These are phyloP conservation scores for Drosophila siamana DNA, from an alignment of 2,888 invertebrate species.

Conservation along the genomic window DNA sequence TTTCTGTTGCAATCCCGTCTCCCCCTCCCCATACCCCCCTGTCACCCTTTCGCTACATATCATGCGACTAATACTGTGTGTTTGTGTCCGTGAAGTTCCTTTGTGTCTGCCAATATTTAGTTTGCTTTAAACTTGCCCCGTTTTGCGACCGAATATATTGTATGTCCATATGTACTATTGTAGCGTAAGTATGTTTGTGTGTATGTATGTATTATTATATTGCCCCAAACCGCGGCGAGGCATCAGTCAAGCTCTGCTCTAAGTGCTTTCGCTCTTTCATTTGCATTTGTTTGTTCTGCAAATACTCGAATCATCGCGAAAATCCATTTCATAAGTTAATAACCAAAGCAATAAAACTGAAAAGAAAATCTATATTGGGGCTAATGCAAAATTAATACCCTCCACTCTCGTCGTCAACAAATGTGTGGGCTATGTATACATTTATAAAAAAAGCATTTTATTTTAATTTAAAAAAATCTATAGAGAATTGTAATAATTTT, in stretches of 20 bases:
- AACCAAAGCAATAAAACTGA: conserved; percentile 15
- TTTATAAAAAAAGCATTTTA: no score
- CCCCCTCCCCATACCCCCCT: conserved; percentile 5
- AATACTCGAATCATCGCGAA: conserved; percentile 53
- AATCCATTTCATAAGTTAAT: conserved; percentile 52
- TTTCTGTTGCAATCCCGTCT: conserved; percentile 69
- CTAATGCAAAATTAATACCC: neutral
- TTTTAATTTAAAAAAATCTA: no score
- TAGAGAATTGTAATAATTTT: no score
- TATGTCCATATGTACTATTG: neutral
- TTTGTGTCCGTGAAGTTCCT: conserved; percentile 20
- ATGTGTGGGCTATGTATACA: no score
- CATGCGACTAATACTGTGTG: conserved; percentile 8
- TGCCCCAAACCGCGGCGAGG: neutral
- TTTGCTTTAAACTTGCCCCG: conserved; percentile 51
- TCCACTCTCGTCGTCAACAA: neutral
- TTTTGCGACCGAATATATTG: conserved; percentile 3
- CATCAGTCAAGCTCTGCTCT: neutral
- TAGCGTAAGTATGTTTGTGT: neutral
- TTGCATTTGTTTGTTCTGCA: conserved; percentile 55
- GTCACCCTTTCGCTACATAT: neutral
- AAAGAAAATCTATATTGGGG: neutral
- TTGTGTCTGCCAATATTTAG: conserved; percentile 64
- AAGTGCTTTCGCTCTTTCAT: conserved; percentile 62
- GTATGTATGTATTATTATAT: neutral